phyloP scores from a whole-genome alignment of 2,797 vertebrate genomes.

The Neoniphon sammara region DNA sequence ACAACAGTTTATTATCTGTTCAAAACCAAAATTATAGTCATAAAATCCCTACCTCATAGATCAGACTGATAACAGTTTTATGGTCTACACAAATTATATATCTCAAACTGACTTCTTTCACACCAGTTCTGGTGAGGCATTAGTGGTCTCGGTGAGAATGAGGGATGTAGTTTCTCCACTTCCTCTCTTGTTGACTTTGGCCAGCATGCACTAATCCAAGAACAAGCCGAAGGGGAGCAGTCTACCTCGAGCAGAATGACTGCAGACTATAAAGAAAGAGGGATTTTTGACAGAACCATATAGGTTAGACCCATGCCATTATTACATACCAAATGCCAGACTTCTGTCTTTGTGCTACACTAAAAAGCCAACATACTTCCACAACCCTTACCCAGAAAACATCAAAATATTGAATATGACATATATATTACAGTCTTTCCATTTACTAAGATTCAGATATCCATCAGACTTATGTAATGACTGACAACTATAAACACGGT shows the following conservation, averaged over 20 bases:
- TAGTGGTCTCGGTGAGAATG: slow-evolving; percentile 74
- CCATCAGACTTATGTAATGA: slow-evolving; percentile 14
- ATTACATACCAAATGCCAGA: background rate
- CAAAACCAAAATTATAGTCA: background rate
- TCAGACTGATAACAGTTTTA: slow-evolving; percentile 20
- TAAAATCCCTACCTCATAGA: slow-evolving; percentile 2
- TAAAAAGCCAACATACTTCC: slow-evolving; percentile 27
- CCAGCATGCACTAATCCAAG: slow-evolving; percentile 62
- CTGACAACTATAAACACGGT: slow-evolving; percentile 24
- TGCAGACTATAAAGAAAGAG: slow-evolving; percentile 45
- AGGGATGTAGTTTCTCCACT: slow-evolving; percentile 72
- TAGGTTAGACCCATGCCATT: background rate
- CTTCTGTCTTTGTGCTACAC: slow-evolving; percentile 13
- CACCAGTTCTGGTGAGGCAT: slow-evolving; percentile 67
- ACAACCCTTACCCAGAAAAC: slow-evolving; percentile 1
- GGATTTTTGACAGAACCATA: slow-evolving; percentile 29
- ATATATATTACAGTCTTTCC: background rate
- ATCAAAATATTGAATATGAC: slow-evolving; percentile 7
- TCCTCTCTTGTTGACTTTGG: slow-evolving; percentile 80
- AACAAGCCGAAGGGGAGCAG: slow-evolving; percentile 63
- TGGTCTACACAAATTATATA: slow-evolving; percentile 36
- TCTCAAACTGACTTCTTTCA: slow-evolving; percentile 59
- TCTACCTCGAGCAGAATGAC: slow-evolving; percentile 72
- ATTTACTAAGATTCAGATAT: background rate
- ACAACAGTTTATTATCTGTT: background rate